These are phyloP conservation scores for Melolontha melolontha DNA, from an alignment of 2,888 invertebrate genomes.

Conservation along the genomic window DNA sequence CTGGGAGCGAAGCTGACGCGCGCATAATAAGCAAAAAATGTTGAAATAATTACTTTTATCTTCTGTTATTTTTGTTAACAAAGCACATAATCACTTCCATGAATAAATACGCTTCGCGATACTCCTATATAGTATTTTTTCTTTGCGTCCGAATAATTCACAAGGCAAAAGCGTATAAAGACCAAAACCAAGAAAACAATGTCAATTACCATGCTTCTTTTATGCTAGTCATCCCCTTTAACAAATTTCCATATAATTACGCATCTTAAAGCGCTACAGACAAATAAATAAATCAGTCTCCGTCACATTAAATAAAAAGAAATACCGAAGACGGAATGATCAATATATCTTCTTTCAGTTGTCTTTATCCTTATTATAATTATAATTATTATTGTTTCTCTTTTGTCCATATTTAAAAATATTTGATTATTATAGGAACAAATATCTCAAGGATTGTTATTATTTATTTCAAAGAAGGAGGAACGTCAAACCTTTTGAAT, in stretches of 20 bases:
- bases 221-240: slow-evolving; percentile 28
- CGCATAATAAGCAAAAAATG: not conserved
- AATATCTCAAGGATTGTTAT: too few relatives aligned
- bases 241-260: slow-evolving; percentile 37
- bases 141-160: slow-evolving; percentile 4
- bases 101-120: not conserved
- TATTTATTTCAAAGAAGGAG: too few relatives aligned
- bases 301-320: too few relatives aligned
- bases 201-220: slow-evolving; percentile 30
- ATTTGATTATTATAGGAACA: too few relatives aligned
- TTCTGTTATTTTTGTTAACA: not conserved
- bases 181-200: slow-evolving; percentile 29
- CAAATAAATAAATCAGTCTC: slow-evolving; percentile 20
- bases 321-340: too few relatives aligned
- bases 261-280: slow-evolving; percentile 14
- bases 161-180: not conserved
- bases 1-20: too few relatives aligned
- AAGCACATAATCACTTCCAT: slow-evolving; percentile 8
- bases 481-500: too few relatives aligned
- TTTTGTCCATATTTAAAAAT: too few relatives aligned
- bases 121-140: not conserved
- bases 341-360: too few relatives aligned
- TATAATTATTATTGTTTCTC: too few relatives aligned
- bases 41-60: slow-evolving; percentile 2
- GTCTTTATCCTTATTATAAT: too few relatives aligned